Evolutionary conservation across 2,797 vertebrate genomes (phyloP).

Genomic region (Myiotriccus ornatus): DNA sequence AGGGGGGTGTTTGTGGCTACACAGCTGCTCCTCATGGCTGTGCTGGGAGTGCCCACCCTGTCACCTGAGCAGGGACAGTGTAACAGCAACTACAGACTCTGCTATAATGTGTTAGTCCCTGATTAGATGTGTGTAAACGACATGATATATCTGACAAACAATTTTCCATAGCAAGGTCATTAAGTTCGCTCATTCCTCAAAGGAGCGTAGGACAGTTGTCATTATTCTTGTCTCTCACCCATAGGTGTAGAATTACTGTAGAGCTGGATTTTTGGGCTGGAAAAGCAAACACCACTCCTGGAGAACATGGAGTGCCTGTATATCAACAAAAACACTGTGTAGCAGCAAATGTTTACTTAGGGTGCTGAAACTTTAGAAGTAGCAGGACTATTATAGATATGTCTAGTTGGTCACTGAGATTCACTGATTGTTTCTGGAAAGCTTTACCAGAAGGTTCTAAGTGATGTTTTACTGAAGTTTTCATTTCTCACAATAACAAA

Average conservation of each 20-base stretch:
- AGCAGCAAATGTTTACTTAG: background rate
- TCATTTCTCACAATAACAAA: background rate
- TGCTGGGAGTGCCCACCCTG: background rate
- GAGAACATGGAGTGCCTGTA: background rate
- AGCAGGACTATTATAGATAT: background rate
- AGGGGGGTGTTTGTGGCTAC: background rate
- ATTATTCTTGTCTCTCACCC: background rate
- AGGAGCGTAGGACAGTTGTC: background rate
- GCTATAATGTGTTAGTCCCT: background rate
- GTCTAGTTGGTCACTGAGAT: background rate
- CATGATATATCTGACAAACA: background rate
- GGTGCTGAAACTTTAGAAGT: background rate
- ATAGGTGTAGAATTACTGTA: background rate
- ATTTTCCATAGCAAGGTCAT: background rate
- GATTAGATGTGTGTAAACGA: background rate
- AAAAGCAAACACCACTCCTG: background rate
- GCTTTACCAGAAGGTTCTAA: background rate
- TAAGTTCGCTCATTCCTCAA: background rate
- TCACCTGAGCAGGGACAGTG: background rate
- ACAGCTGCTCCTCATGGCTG: background rate
- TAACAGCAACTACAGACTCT: background rate
- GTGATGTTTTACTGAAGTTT: background rate
- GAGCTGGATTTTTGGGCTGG: background rate
- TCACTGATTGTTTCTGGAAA: background rate
- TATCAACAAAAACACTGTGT: background rate